These are phyloP conservation scores for Clavelina lepadiformis DNA, from an alignment of 23 tunicate genomes.

Conservation along the genomic window DNA sequence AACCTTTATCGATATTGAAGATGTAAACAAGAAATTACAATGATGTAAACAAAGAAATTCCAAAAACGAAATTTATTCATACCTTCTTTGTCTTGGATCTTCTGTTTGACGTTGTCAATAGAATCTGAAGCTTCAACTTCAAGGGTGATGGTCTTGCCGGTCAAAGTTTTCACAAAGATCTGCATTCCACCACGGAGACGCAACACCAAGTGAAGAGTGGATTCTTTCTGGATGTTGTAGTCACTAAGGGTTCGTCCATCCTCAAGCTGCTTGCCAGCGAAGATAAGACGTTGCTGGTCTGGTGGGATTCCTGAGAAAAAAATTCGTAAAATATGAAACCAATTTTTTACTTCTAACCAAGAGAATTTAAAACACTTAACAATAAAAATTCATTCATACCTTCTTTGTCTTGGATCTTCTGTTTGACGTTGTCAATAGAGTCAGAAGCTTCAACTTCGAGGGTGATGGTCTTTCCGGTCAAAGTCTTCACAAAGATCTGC, in stretches of 20 bases:
- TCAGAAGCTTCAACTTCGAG: slow-evolving; percentile 84
- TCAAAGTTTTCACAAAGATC: slow-evolving; percentile 80
- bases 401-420: slow-evolving; percentile 84
- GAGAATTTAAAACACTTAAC: neutral
- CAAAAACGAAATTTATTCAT: neutral
- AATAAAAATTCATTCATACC: slow-evolving; percentile 6
- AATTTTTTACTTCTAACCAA: neutral
- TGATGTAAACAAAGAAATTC: neutral
- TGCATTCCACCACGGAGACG: slow-evolving; percentile 79
- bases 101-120: slow-evolving; percentile 80
- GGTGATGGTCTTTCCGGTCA: slow-evolving; percentile 80
- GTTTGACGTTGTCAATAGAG: slow-evolving; percentile 77
- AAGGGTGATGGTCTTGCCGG: slow-evolving; percentile 91
- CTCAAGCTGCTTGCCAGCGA: slow-evolving; percentile 74
- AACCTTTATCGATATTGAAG: neutral
- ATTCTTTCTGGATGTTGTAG: slow-evolving; percentile 81
- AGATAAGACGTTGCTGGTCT: slow-evolving; percentile 70
- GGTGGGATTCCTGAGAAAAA: slow-evolving; percentile 54
- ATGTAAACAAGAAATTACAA: neutral
- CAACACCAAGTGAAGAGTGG: slow-evolving; percentile 66
- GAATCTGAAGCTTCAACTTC: slow-evolving; percentile 94
- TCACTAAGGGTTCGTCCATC: slow-evolving; percentile 70
- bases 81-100: slow-evolving; percentile 93
- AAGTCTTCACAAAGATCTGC: slow-evolving; percentile 85
- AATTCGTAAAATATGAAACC: neutral